Conservation (phyloP, 2,888 invertebrate species). For the Emmelina monodactyla region DNA sequence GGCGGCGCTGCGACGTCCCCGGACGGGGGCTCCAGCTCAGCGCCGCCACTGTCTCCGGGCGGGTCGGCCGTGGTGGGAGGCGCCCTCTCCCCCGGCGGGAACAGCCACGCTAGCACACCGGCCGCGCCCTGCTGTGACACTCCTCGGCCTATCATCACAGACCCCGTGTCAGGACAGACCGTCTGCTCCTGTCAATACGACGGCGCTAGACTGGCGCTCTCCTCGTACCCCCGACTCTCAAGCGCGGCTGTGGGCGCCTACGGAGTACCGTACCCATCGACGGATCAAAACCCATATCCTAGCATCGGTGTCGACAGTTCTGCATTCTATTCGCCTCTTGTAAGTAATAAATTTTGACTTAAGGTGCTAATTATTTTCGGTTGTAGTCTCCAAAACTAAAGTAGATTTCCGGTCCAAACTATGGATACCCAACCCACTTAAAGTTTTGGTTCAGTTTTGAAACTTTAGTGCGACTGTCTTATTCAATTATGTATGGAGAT, state of each 20-base stretch:
- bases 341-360: constrained; percentile 70
- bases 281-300: constrained; percentile 92
- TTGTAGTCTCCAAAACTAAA: not conserved
- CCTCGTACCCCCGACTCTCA: constrained; percentile 79
- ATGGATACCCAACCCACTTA: too few species aligned
- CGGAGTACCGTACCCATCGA: constrained; percentile 87
- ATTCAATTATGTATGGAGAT: too few species aligned
- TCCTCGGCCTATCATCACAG: constrained; percentile 89
- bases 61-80: constrained; percentile 70
- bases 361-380: too few species aligned
- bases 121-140: constrained; percentile 85
- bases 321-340: constrained; percentile 94
- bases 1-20: constrained; percentile 80
- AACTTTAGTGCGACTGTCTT: too few species aligned
- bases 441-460: too few species aligned
- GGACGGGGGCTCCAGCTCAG: constrained; percentile 72
- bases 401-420: not conserved
- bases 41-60: constrained; percentile 77
- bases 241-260: constrained; percentile 83
- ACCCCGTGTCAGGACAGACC: constrained; percentile 91
- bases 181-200: constrained; percentile 96
- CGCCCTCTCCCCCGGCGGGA: constrained; percentile 67
- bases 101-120: constrained; percentile 58
- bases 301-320: constrained; percentile 94
- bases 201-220: constrained; percentile 83